phyloP scores from a whole-genome alignment of 2,797 vertebrate species.

The Hyperoplus immaculatus region DNA sequence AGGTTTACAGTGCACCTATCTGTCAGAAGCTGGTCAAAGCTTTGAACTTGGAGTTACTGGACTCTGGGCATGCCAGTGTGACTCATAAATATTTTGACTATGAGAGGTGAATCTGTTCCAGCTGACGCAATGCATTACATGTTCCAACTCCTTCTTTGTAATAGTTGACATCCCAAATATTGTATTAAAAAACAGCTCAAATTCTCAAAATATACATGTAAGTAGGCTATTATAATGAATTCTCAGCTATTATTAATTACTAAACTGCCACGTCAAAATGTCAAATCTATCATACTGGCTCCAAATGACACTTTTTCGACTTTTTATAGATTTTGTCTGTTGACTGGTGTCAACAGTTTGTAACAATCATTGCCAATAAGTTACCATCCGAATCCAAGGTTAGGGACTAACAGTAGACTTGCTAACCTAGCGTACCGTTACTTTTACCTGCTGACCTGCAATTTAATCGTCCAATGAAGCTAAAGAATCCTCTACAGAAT shows the following conservation, averaged over 20 bases:
- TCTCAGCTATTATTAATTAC: too few relatives aligned
- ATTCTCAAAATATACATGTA: too few relatives aligned
- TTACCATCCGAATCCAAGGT: slow-evolving; percentile 5
- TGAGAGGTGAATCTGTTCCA: slow-evolving; percentile 18
- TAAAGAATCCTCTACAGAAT: background rate
- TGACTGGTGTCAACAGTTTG: background rate
- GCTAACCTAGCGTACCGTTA: slow-evolving; percentile 53
- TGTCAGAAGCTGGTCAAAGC: background rate
- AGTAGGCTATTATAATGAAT: too few relatives aligned
- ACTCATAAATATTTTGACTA: slow-evolving; percentile 33
- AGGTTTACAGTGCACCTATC: background rate
- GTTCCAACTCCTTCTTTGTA: background rate
- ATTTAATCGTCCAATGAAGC: background rate
- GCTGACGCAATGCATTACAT: slow-evolving; percentile 39
- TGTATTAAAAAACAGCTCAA: background rate
- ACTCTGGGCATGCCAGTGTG: slow-evolving; percentile 4
- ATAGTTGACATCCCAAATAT: too few relatives aligned
- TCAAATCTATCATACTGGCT: too few relatives aligned
- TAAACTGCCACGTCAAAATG: too few relatives aligned
- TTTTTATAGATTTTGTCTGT: too few relatives aligned
- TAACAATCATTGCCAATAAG: slow-evolving; percentile 3
- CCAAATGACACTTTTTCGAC: too few relatives aligned
- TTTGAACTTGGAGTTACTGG: background rate
- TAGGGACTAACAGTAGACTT: slow-evolving; percentile 2
- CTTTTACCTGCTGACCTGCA: background rate